phyloP scores from a whole-genome alignment of 1,140 invertebrate genomes.

The Lepidostoma basale region DNA sequence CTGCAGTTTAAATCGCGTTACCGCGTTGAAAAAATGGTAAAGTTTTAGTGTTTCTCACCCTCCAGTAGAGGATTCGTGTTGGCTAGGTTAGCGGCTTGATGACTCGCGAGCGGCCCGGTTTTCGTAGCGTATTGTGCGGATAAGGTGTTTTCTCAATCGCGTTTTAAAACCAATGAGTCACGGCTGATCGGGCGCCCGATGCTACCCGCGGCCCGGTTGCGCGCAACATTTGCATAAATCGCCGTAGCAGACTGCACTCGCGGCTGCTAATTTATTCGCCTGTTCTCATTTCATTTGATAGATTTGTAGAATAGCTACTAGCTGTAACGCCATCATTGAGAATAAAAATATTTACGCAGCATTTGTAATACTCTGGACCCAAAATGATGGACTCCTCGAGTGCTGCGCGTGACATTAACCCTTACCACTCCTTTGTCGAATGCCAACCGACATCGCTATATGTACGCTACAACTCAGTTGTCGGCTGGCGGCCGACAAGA shows the following conservation, averaged over 20 bases:
- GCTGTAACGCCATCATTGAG: background rate
- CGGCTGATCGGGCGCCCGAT: background rate
- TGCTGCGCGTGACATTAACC: too few species aligned
- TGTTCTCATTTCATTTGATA: conserved; percentile 9
- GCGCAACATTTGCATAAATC: conserved; percentile 4
- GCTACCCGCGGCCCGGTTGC: background rate
- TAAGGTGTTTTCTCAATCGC: background rate
- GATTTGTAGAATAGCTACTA: background rate
- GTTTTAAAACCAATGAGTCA: background rate
- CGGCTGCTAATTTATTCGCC: conserved; percentile 11
- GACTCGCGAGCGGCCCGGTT: background rate
- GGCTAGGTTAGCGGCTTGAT: too few species aligned
- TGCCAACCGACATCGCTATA: too few species aligned
- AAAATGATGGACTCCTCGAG: too few species aligned
- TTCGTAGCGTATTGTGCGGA: background rate
- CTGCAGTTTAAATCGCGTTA: conserved; percentile 10
- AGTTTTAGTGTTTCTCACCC: too few species aligned
- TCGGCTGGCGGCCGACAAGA: too few species aligned
- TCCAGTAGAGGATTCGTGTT: too few species aligned
- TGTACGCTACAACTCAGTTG: too few species aligned
- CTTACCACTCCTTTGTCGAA: too few species aligned
- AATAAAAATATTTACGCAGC: too few species aligned
- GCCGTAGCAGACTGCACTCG: background rate
- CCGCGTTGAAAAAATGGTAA: too few species aligned
- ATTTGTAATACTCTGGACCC: too few species aligned